Evolutionary conservation across 2,113 vertebrate species (phyloP).

Genomic region (Pteropus alecto): DNA sequence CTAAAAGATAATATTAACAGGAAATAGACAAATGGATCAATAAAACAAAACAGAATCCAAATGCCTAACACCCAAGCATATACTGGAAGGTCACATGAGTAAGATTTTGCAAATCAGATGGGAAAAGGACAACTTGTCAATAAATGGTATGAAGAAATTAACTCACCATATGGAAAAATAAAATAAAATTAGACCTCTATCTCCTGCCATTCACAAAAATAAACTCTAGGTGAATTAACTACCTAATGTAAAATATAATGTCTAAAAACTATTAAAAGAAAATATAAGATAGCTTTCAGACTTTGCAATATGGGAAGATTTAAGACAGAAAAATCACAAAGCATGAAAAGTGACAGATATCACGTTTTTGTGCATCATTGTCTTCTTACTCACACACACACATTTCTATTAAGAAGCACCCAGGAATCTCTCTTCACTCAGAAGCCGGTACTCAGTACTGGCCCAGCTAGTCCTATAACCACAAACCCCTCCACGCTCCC

Average conservation of each 20-base stretch:
- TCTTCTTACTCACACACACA: not conserved
- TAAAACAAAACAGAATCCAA: conserved; percentile 4
- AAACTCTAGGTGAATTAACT: not conserved
- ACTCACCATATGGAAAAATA: not conserved
- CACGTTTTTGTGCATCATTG: not conserved
- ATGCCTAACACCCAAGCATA: not conserved
- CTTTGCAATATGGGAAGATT: not conserved
- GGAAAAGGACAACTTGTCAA: not conserved
- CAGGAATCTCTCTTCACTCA: not conserved
- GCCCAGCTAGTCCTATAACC: not conserved
- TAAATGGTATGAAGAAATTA: not conserved
- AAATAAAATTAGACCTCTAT: not conserved
- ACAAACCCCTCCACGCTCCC: not conserved
- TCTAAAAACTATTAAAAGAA: not conserved
- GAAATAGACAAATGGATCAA: not conserved
- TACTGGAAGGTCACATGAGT: not conserved
- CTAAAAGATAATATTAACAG: not conserved
- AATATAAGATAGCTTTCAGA: not conserved
- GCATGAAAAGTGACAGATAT: not conserved
- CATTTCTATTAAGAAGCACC: not conserved
- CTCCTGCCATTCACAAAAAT: not conserved
- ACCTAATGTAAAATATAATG: not conserved
- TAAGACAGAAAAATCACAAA: not conserved
- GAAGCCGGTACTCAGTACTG: not conserved
- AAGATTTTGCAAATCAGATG: not conserved